These are phyloP conservation scores for Aromia moschata DNA, from an alignment of 2,888 invertebrate genomes.

Conservation along the genomic window DNA sequence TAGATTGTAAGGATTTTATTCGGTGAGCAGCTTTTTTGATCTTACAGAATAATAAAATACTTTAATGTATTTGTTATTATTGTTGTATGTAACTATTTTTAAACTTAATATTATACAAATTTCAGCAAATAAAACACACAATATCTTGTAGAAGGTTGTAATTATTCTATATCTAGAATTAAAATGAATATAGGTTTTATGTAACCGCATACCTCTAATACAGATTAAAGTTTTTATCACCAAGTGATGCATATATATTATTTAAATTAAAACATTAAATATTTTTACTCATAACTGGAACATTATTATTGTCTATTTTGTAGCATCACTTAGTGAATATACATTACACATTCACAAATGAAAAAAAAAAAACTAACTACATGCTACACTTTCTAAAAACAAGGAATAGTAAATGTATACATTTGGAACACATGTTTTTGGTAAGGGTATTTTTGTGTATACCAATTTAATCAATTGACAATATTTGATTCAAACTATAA, in stretches of 20 bases:
- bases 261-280: slow-evolving; percentile 3
- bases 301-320: slow-evolving; percentile 20
- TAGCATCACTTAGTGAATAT: slow-evolving; percentile 7
- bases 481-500: too few relatives aligned
- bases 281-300: slow-evolving; percentile 6
- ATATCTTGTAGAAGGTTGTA: slow-evolving; percentile 9
- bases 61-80: too few relatives aligned
- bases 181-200: slow-evolving; percentile 9
- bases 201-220: slow-evolving; percentile 1
- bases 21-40: too few relatives aligned
- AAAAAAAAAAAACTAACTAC: background rate
- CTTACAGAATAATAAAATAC: too few relatives aligned
- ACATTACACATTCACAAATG: background rate
- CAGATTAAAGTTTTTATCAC: slow-evolving; percentile 10
- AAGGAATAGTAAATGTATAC: background rate
- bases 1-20: too few relatives aligned
- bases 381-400: background rate
- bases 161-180: slow-evolving; percentile 1
- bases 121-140: slow-evolving; percentile 12
- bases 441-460: background rate
- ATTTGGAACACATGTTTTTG: slow-evolving; percentile 6
- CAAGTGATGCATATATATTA: slow-evolving; percentile 3
- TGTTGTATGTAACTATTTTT: too few relatives aligned
- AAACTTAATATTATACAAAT: background rate
- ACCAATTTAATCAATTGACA: slow-evolving; percentile 1